These are phyloP conservation scores for Meiosimyza decipiens DNA, from an alignment of 2,888 invertebrate genomes.

Conservation along the genomic window DNA sequence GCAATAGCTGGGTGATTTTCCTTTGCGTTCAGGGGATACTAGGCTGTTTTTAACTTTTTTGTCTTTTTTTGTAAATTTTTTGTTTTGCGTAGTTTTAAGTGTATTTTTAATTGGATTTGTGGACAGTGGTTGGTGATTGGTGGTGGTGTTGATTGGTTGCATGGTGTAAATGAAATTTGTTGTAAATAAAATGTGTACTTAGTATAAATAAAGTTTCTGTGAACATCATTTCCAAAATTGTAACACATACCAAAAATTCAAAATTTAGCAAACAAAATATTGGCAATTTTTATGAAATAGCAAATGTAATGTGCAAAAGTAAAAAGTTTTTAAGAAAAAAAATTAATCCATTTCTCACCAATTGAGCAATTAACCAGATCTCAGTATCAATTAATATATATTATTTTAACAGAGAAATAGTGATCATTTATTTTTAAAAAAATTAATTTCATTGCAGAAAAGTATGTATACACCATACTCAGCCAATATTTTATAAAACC, in stretches of 20 bases:
- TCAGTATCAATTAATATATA: no score
- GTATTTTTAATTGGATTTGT: slow-evolving; percentile 23
- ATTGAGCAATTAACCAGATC: no score
- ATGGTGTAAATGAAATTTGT: slow-evolving; percentile 17
- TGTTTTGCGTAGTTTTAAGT: slow-evolving; percentile 9
- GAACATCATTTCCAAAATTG: background rate
- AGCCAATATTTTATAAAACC: no score
- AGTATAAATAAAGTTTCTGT: slow-evolving; percentile 1
- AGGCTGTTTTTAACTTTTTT: slow-evolving; percentile 35
- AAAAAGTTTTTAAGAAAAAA: background rate
- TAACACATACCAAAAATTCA: no score
- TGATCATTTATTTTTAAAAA: no score
- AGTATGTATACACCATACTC: no score
- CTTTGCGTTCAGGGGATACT: slow-evolving; percentile 63
- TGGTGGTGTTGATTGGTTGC: slow-evolving; percentile 31
- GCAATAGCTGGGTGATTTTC: slow-evolving; percentile 66
- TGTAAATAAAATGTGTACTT: slow-evolving; percentile 35
- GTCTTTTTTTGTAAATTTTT: slow-evolving; percentile 28
- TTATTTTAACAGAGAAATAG: no score
- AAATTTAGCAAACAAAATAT: no score
- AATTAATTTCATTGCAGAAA: no score
- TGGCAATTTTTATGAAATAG: no score
- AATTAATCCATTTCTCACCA: no score
- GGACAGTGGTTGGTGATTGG: slow-evolving; percentile 37
- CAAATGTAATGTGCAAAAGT: slow-evolving; percentile 16